Conservation (phyloP, 1,140 invertebrate genomes). For the Macrosteles quadrilineatus region DNA sequence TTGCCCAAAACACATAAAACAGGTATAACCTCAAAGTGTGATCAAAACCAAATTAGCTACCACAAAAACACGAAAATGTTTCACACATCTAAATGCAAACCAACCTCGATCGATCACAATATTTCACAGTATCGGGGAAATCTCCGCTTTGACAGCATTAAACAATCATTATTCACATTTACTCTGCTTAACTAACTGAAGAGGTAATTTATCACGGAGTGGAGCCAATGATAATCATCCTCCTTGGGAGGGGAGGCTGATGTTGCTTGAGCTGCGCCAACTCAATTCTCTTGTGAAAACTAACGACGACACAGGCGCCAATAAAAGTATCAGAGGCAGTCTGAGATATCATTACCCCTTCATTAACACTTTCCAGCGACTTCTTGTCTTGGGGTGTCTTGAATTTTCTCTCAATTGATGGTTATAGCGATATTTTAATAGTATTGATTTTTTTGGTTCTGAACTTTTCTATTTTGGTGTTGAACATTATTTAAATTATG, state of each 20-base stretch:
- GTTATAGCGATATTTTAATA: too few species aligned
- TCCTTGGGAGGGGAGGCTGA: slow-evolving; percentile 4
- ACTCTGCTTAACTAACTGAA: background rate
- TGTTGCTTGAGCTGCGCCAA: slow-evolving; percentile 9
- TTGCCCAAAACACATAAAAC: too few species aligned
- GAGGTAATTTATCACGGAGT: background rate
- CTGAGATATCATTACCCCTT: slow-evolving; percentile 7
- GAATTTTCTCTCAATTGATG: background rate
- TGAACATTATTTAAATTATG: too few species aligned
- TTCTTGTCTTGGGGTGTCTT: background rate
- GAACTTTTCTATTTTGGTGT: too few species aligned
- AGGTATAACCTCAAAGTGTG: too few species aligned
- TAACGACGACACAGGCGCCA: slow-evolving; percentile 14
- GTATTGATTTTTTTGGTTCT: too few species aligned
- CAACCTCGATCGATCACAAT: background rate
- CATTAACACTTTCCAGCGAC: too few species aligned
- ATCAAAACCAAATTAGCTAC: too few species aligned
- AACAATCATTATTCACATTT: slow-evolving; percentile 19
- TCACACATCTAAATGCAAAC: too few species aligned
- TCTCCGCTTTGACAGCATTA: background rate
- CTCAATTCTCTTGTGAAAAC: slow-evolving; percentile 17
- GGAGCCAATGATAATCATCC: background rate
- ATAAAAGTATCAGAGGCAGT: slow-evolving; percentile 3
- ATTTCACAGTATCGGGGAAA: too few species aligned
- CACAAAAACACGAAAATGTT: too few species aligned